Evolutionary conservation across 2,113 vertebrate genomes (phyloP).

Genomic region (Balaeniceps rex): DNA sequence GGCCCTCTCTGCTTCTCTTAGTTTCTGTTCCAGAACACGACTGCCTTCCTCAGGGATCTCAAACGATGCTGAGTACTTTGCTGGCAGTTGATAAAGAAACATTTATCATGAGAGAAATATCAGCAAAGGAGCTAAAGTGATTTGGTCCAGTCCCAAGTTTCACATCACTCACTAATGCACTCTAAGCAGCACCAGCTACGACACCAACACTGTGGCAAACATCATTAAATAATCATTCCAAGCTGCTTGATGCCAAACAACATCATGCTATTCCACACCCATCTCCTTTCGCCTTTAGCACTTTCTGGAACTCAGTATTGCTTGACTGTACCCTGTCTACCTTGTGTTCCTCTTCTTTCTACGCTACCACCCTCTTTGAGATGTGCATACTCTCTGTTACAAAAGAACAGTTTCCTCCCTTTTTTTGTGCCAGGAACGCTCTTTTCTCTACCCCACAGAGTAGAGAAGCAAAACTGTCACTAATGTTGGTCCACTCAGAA

Average conservation of each 20-base stretch:
- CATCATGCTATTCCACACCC: background rate
- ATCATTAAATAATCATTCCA: background rate
- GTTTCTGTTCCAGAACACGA: background rate
- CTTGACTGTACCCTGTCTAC: background rate
- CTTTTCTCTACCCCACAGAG: background rate
- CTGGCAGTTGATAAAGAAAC: background rate
- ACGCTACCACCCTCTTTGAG: fast-evolving
- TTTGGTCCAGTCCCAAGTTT: background rate
- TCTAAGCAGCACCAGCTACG: background rate
- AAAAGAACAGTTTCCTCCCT: background rate
- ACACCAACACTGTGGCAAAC: background rate
- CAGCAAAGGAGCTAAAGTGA: background rate
- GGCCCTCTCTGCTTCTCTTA: background rate
- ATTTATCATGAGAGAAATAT: background rate
- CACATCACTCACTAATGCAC: background rate
- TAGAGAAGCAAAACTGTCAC: background rate
- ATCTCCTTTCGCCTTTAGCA: background rate
- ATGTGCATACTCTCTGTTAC: background rate
- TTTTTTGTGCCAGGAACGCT: background rate
- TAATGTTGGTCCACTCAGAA: background rate
- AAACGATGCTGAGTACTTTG: background rate
- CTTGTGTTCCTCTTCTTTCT: background rate
- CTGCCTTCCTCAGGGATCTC: background rate
- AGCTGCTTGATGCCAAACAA: background rate
- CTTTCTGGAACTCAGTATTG: background rate